Evolutionary conservation across 2,888 invertebrate genomes (phyloP).

Genomic region (Amblyjoppa proteus): DNA sequence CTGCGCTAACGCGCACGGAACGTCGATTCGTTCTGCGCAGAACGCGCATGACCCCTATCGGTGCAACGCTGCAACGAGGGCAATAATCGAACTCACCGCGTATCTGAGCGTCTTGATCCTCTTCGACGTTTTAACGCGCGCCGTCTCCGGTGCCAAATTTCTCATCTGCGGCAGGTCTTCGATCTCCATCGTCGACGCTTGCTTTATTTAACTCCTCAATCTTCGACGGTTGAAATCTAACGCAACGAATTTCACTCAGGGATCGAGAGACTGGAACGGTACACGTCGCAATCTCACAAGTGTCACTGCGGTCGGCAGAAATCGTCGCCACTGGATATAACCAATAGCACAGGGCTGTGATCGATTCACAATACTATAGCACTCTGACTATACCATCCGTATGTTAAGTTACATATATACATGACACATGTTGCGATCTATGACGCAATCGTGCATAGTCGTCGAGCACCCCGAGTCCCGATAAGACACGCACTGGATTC

Average conservation of each 20-base stretch:
- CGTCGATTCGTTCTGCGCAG: conserved; percentile 38
- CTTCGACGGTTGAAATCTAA: background rate
- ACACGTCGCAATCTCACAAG: conserved; percentile 47
- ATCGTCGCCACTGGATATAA: conserved; percentile 28
- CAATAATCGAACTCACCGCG: conserved; percentile 72
- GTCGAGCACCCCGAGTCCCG: background rate
- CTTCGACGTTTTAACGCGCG: conserved; percentile 63
- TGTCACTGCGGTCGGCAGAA: conserved; percentile 39
- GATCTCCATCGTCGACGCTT: conserved; percentile 80
- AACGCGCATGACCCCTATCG: conserved; percentile 36
- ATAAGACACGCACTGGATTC: conserved; percentile 1
- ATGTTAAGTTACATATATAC: background rate
- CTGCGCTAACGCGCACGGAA: conserved; percentile 18
- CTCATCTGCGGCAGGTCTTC: conserved; percentile 86
- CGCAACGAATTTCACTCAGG: background rate
- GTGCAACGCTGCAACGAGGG: background rate
- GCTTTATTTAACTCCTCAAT: background rate
- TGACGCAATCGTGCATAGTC: conserved; percentile 36
- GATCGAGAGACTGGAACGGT: conserved; percentile 23
- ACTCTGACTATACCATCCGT: background rate
- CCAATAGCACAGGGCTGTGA: conserved; percentile 19
- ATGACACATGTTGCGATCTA: conserved; percentile 33
- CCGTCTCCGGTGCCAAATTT: conserved; percentile 85
- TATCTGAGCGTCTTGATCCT: conserved; percentile 64
- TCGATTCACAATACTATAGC: conserved; percentile 33